A percentile compares a stretch with the other conserved stretches of the same genome.
These are phyloP conservation scores for Nematopogon swammerdamellus DNA, from an alignment of 2,888 invertebrate species.

Conservation along the genomic window DNA sequence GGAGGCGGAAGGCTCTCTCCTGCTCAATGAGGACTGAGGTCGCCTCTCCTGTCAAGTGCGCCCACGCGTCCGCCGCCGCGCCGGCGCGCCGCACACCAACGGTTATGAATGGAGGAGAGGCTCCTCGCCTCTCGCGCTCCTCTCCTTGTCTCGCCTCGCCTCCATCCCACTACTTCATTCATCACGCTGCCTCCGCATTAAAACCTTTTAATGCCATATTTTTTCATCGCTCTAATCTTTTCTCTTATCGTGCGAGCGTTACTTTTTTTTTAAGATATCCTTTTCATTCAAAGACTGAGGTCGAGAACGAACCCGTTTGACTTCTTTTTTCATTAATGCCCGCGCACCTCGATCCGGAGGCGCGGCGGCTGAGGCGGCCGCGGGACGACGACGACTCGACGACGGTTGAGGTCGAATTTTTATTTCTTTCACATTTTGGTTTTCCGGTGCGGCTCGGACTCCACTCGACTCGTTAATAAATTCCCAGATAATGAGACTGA, in stretches of 20 bases:
- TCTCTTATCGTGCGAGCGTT: slow-evolving; percentile 51
- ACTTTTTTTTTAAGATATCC: slow-evolving; percentile 27
- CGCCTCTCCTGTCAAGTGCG: too few species aligned
- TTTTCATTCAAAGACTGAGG: slow-evolving; percentile 49
- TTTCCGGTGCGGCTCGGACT: slow-evolving; percentile 40
- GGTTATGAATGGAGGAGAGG: too few species aligned
- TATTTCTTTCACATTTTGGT: slow-evolving; percentile 56
- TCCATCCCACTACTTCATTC: slow-evolving; percentile 33
- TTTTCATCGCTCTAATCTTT: slow-evolving; percentile 48
- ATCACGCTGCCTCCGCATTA: slow-evolving; percentile 51
- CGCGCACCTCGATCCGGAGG: not conserved
- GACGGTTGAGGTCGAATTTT: slow-evolving; percentile 50
- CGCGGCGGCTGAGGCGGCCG: too few species aligned
- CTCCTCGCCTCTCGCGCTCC: not conserved
- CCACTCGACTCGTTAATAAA: slow-evolving; percentile 51
- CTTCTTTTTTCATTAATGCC: slow-evolving; percentile 55
- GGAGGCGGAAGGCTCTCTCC: too few species aligned
- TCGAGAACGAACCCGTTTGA: slow-evolving; percentile 46
- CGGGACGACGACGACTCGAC: too few species aligned
- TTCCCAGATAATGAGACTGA: slow-evolving; percentile 58
- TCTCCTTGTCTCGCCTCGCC: not conserved
- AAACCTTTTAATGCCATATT: slow-evolving; percentile 33
- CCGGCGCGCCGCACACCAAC: not conserved
- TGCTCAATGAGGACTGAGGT: too few species aligned
- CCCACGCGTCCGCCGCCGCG: not conserved